Percentiles rank a stretch among this genome's conserved stretches.
phyloP scores from a whole-genome alignment of 2,113 vertebrate genomes.

The Anguilla japonica region DNA sequence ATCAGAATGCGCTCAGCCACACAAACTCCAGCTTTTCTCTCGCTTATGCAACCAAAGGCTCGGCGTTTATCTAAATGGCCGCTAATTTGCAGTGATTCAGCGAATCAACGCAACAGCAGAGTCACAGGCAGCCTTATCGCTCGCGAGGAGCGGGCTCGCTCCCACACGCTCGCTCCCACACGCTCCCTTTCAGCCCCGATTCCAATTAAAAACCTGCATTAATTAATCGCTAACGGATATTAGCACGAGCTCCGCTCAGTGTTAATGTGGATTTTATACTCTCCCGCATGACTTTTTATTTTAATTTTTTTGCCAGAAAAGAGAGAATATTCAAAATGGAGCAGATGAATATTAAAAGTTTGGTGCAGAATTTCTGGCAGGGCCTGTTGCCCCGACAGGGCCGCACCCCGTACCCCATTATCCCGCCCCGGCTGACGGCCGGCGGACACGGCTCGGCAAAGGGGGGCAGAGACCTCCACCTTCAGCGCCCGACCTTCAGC shows the following conservation, averaged over 20 bases:
- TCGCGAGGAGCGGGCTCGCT: too few species aligned
- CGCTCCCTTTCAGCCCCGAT: slow-evolving; percentile 19
- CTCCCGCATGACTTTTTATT: neutral
- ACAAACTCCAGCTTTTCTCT: too few species aligned
- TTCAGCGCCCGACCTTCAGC: neutral
- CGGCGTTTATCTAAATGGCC: too few species aligned
- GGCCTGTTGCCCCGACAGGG: neutral
- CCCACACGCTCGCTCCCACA: too few species aligned
- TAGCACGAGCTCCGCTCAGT: slow-evolving; percentile 24
- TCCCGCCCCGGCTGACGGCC: neutral
- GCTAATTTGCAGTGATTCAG: too few species aligned
- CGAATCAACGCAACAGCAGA: too few species aligned
- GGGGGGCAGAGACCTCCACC: neutral
- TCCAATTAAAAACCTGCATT: slow-evolving; percentile 29
- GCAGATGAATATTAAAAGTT: neutral
- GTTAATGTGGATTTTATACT: neutral
- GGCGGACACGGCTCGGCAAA: neutral
- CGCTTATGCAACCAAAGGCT: too few species aligned
- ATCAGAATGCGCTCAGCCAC: too few species aligned
- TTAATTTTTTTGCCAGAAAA: neutral
- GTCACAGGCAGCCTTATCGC: too few species aligned
- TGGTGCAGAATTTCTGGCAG: neutral
- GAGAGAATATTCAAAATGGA: neutral
- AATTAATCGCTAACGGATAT: slow-evolving; percentile 36
- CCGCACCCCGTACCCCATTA: neutral